Conservation (phyloP, 2,888 invertebrate species). For the Callimorpha dominula region DNA sequence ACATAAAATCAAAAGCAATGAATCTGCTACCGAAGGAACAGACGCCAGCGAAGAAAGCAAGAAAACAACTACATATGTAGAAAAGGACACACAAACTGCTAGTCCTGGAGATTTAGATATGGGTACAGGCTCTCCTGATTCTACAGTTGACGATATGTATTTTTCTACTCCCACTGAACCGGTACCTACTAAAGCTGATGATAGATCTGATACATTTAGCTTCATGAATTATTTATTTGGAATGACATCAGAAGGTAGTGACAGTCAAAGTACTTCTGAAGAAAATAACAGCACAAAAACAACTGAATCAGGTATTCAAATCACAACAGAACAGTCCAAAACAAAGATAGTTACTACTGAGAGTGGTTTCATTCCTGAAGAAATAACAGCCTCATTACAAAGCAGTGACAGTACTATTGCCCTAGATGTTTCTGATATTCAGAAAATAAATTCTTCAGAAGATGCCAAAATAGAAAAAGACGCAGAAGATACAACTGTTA, state of each 20-base stretch:
- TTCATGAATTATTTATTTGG: conserved; percentile 82
- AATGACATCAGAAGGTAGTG: conserved; percentile 64
- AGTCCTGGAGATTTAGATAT: conserved; percentile 79
- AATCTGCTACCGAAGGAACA: conserved; percentile 42
- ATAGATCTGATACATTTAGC: conserved; percentile 72
- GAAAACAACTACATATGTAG: conserved; percentile 48
- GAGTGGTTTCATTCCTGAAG: conserved; percentile 76
- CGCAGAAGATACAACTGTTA: conserved; percentile 45
- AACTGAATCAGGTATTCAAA: conserved; percentile 52
- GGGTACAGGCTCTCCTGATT: conserved; percentile 75
- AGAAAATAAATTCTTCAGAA: conserved; percentile 42
- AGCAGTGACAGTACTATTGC: conserved; percentile 41
- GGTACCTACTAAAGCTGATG: conserved; percentile 59
- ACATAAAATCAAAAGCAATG: conserved; percentile 59
- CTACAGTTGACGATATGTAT: conserved; percentile 70
- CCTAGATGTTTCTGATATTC: conserved; percentile 29
- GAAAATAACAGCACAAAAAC: conserved; percentile 52
- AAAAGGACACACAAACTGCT: conserved; percentile 55
- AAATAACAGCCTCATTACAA: conserved; percentile 66
- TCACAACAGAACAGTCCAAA: conserved; percentile 61
- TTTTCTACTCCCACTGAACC: conserved; percentile 68
- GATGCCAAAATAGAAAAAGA: conserved; percentile 40
- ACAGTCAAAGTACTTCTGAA: conserved; percentile 50
- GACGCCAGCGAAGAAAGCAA: conserved; percentile 42
- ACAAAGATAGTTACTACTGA: conserved; percentile 71